Evolutionary conservation across 2,888 invertebrate species (phyloP), one percentile per base, ranked within the genome.

Genomic region (Pammene aurita): DNA sequence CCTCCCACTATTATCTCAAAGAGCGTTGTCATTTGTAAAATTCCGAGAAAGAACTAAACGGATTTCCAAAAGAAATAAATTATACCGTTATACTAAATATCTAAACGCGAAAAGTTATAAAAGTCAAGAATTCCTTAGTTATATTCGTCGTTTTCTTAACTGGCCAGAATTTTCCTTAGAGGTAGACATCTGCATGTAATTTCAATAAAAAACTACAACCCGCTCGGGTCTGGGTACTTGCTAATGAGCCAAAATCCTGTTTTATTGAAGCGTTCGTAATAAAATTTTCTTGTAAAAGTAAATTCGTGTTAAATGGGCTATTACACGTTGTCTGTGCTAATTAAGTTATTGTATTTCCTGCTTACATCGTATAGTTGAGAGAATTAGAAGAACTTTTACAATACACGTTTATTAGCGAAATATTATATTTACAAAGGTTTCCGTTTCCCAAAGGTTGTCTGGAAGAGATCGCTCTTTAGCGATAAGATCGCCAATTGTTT

Each of bases 191-290:
- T 72, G 71, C 72, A 75, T 74, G 72, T 72, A 74, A 74, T 72
- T 71, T 67, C 64, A 70, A 62, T 67, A 63, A 70, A n/a, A 68
- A 68, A 71, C 70, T 44, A 61, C 70, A 69, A 73, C 62, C 63
- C 61, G 67, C 64, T 66, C 64, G 42, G 16, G 61, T 13, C 70
- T 77, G 78, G 78, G 78, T 81, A 75, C 76, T 70, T 76, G 73
- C 80, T 83, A 83, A 83, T 81, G 81, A 83, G 72, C 77, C 75
- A 68, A 72, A 57, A 42, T 64, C 35, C 10, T 42, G n/a, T 54
- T 35, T 55, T 60, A 44, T 52, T 42, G 7, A 18, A 11, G 38
- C 42, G 11, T 42, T 42, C 38, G 7, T 7, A 46, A 16, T 9
- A 16, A 14, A 7, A 13, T 0, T 1, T 9, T 18, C 4, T 48